A percentile compares a stretch with the other conserved stretches of the same genome.
These are phyloP conservation scores for Archips crataeganus DNA, from an alignment of 2,888 invertebrate species.

Conservation along the genomic window DNA sequence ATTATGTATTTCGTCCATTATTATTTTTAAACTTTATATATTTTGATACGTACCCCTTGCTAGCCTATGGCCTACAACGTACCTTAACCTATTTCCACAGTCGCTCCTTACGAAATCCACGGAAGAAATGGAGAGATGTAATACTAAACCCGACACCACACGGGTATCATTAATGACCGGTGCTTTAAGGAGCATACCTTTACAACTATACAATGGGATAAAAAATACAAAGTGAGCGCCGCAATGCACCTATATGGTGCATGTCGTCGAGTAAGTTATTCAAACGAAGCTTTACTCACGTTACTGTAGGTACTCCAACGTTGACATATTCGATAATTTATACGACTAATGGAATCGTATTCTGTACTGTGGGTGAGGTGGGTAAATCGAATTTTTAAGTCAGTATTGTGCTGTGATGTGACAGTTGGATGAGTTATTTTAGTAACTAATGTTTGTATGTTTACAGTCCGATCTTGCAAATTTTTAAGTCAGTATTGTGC, in stretches of 20 bases:
- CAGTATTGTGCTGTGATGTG: background rate
- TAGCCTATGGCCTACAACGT: too few relatives aligned
- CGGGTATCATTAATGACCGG: background rate
- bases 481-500: too few relatives aligned
- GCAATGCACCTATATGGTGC: constrained; percentile 47
- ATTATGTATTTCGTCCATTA: too few relatives aligned
- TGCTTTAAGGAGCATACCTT: constrained; percentile 22
- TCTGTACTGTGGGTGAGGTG: constrained; percentile 30
- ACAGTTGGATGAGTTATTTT: too few relatives aligned
- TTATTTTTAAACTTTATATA: too few relatives aligned
- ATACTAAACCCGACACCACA: too few relatives aligned
- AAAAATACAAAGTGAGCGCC: constrained; percentile 68
- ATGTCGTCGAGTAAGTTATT: constrained; percentile 63
- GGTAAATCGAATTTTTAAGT: background rate
- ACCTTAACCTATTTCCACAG: too few relatives aligned
- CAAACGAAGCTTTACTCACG: constrained; percentile 70
- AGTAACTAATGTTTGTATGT: too few relatives aligned
- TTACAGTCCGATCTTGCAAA: too few relatives aligned
- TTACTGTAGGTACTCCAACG: constrained; percentile 51
- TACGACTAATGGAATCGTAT: constrained; percentile 57
- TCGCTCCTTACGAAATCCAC: too few relatives aligned
- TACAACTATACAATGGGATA: constrained; percentile 66
- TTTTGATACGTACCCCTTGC: too few relatives aligned
- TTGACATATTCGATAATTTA: constrained; percentile 76
- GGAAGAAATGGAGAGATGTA: too few relatives aligned